These are phyloP conservation scores for Condylura cristata DNA, from an alignment of 2,113 vertebrate species.

Conservation along the genomic window DNA sequence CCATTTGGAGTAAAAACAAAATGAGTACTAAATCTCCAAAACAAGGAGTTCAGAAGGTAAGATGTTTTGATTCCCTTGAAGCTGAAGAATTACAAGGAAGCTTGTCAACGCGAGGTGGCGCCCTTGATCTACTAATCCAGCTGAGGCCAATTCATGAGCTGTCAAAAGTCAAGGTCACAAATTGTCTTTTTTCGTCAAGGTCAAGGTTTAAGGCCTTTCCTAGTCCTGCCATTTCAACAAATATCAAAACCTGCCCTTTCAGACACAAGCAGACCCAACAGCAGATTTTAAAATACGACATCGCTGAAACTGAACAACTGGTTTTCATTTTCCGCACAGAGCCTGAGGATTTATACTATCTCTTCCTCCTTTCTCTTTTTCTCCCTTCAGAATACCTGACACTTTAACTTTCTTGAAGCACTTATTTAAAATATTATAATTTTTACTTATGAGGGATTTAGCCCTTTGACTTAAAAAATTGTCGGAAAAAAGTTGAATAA, in stretches of 20 bases:
- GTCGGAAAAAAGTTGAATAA: constrained; percentile 53
- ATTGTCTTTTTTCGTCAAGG: constrained; percentile 87
- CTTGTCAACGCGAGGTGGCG: constrained; percentile 87
- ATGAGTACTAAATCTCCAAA: constrained; percentile 64
- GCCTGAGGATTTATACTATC: background rate
- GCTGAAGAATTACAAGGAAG: constrained; percentile 72
- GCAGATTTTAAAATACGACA: constrained; percentile 72
- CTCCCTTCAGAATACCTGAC: constrained; percentile 63
- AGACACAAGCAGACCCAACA: constrained; percentile 58
- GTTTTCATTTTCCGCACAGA: constrained; percentile 76
- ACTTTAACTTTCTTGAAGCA: constrained; percentile 76
- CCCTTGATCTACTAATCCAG: constrained; percentile 87
- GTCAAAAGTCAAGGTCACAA: constrained; percentile 93
- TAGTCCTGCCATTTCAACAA: constrained; percentile 84
- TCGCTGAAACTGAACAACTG: constrained; percentile 57
- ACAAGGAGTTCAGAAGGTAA: constrained; percentile 66
- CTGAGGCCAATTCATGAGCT: constrained; percentile 82
- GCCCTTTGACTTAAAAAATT: constrained; percentile 51
- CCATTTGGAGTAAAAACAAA: constrained; percentile 45
- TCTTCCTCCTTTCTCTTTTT: constrained; percentile 53
- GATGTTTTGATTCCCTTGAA: constrained; percentile 62
- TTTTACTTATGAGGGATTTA: constrained; percentile 65
- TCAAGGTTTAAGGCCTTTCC: constrained; percentile 90
- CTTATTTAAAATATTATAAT: constrained; percentile 61
- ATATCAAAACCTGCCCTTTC: constrained; percentile 67